Conservation (phyloP, 2,888 invertebrate genomes). For the Patella caerulea region DNA sequence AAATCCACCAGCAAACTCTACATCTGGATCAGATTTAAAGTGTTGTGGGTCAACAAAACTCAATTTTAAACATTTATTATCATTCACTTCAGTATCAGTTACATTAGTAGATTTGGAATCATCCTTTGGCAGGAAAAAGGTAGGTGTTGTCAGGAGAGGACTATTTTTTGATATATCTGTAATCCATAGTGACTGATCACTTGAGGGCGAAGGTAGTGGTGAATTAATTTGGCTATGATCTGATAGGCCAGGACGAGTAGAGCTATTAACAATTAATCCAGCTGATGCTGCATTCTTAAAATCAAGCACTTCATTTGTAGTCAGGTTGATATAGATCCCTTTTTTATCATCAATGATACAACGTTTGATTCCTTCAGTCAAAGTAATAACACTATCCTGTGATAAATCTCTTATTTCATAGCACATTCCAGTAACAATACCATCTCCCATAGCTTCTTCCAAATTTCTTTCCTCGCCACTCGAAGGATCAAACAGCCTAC, state of each 20-base stretch:
- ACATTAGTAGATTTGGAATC: too few relatives aligned
- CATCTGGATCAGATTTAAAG: too few relatives aligned
- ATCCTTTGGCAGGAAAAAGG: too few relatives aligned
- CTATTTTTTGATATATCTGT: too few relatives aligned
- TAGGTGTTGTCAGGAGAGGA: too few relatives aligned
- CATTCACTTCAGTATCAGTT: too few relatives aligned
- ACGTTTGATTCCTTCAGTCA: constrained; percentile 78
- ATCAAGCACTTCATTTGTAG: constrained; percentile 46
- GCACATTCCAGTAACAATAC: constrained; percentile 60
- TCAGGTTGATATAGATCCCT: constrained; percentile 53
- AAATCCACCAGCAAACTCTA: too few relatives aligned
- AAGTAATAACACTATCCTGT: constrained; percentile 75
- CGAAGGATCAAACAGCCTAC: constrained; percentile 64
- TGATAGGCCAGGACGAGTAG: constrained; percentile 52
- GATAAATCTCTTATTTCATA: constrained; percentile 56
- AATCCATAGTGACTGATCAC: not conserved
- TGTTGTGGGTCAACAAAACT: too few relatives aligned
- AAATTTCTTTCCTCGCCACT: constrained; percentile 64
- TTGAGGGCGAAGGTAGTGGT: constrained; percentile 18
- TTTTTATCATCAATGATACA: constrained; percentile 66
- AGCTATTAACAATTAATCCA: constrained; percentile 60
- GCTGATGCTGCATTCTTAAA: constrained; percentile 61
- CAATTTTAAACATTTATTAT: too few relatives aligned
- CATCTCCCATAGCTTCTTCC: constrained; percentile 65
- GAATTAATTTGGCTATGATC: not conserved